A percentile compares a stretch with the other conserved stretches of the same genome.
These are phyloP conservation scores for Brachionus paranguensis DNA, from an alignment of 1,140 invertebrate genomes.

Conservation along the genomic window DNA sequence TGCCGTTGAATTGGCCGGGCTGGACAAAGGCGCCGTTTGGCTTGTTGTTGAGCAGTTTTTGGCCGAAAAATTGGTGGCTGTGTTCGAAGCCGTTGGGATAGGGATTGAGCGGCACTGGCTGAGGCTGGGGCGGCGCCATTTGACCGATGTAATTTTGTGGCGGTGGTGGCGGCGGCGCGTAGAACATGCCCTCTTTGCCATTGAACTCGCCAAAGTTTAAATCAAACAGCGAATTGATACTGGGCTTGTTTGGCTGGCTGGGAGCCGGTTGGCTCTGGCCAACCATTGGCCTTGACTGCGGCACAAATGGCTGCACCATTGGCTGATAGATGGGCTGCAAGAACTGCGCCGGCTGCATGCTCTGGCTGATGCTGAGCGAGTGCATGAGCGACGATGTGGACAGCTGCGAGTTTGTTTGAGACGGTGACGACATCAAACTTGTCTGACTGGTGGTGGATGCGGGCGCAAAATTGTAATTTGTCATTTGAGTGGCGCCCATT, in stretches of 20 bases:
- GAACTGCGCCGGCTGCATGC: background rate
- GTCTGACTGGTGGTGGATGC: background rate
- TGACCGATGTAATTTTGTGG: background rate
- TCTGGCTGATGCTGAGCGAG: background rate
- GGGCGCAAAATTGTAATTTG: background rate
- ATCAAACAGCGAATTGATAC: background rate
- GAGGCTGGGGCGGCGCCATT: background rate
- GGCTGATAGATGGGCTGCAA: background rate
- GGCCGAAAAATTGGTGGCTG: background rate
- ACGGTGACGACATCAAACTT: constrained; percentile 1
- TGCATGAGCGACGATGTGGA: background rate
- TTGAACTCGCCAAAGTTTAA: background rate
- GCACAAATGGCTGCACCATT: background rate
- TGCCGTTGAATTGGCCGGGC: background rate
- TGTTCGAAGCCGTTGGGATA: background rate
- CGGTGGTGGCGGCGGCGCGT: background rate
- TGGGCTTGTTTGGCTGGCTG: background rate
- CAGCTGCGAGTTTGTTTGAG: background rate
- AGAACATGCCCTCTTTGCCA: background rate
- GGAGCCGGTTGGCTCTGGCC: background rate
- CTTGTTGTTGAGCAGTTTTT: background rate
- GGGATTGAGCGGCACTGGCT: background rate
- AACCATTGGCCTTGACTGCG: background rate
- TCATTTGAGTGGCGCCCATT: background rate
- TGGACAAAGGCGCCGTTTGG: background rate